A percentile compares a stretch with the other conserved stretches of the same genome.
phyloP scores from a whole-genome alignment of 1,140 invertebrate species.

The Calliopsis andreniformis region DNA sequence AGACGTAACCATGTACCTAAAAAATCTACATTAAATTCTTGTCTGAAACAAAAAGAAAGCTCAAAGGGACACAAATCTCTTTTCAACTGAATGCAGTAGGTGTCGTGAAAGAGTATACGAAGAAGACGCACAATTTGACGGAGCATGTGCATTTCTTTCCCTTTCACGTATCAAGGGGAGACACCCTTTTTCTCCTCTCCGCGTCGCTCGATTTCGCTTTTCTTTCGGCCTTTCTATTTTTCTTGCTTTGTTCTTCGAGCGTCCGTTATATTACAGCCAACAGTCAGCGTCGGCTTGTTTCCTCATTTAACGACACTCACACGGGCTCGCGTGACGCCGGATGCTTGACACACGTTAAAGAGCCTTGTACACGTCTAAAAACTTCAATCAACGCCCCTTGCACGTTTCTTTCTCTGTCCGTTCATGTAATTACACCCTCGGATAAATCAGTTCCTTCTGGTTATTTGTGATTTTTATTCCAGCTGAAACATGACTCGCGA shows the following conservation, averaged over 20 bases:
- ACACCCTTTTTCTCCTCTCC: not conserved
- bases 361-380: not conserved
- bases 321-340: not conserved
- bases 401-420: not conserved
- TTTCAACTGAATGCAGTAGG: not conserved
- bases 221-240: conserved; percentile 1
- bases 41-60: too few relatives aligned
- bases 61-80: too few relatives aligned
- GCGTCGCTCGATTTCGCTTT: conserved; percentile 17
- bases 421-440: conserved; percentile 5
- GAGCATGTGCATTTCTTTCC: not conserved
- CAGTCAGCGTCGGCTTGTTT: conserved; percentile 21
- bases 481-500: too few relatives aligned
- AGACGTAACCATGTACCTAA: too few relatives aligned
- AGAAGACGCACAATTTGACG: not conserved
- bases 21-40: too few relatives aligned
- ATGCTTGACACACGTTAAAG: conserved; percentile 6
- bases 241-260: conserved; percentile 9
- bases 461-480: not conserved
- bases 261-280: conserved; percentile 11
- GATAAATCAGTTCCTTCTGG: not conserved
- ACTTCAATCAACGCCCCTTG: conserved; percentile 10
- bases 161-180: not conserved
- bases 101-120: not conserved
- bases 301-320: conserved; percentile 2